Conservation (phyloP, 2,888 invertebrate genomes). For the Acronicta psi region DNA sequence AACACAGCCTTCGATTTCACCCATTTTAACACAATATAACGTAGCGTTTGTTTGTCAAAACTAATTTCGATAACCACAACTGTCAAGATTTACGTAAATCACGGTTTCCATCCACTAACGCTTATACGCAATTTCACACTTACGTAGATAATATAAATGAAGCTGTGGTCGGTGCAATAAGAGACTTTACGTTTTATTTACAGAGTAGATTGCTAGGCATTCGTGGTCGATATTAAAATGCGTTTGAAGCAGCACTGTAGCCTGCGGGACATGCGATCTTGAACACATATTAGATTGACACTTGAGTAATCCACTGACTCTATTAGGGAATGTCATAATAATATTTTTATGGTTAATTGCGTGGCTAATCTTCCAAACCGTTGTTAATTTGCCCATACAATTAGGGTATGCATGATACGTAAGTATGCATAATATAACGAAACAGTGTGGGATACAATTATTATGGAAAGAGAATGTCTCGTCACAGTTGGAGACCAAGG, state of each 20-base stretch:
- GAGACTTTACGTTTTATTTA: conserved; percentile 11
- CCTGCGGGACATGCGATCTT: conserved; percentile 51
- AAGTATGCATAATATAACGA: conserved; percentile 67
- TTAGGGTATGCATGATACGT: conserved; percentile 46
- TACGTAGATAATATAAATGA: conserved; percentile 53
- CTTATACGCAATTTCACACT: conserved; percentile 57
- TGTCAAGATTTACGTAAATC: conserved; percentile 65
- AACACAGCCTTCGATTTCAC: conserved; percentile 79
- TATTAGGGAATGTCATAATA: neutral
- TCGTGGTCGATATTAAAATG: conserved; percentile 56
- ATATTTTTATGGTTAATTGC: conserved; percentile 4
- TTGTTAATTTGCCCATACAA: neutral
- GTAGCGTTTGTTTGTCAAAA: conserved; percentile 75
- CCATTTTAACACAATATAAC: conserved; percentile 74
- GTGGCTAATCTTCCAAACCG: conserved; percentile 25
- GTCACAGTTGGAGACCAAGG: conserved; percentile 79
- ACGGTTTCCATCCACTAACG: conserved; percentile 54
- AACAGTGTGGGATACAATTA: conserved; percentile 69
- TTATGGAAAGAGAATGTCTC: conserved; percentile 76
- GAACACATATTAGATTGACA: conserved; percentile 53
- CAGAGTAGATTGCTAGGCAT: conserved; percentile 17
- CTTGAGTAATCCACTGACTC: conserved; percentile 12
- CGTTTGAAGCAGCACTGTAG: conserved; percentile 62
- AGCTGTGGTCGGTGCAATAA: conserved; percentile 60
- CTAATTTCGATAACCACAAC: conserved; percentile 65